Evolutionary conservation across 1,140 invertebrate species (phyloP), one percentile per base, ranked within the genome.

Genomic region (Branchinecta lynchi): DNA sequence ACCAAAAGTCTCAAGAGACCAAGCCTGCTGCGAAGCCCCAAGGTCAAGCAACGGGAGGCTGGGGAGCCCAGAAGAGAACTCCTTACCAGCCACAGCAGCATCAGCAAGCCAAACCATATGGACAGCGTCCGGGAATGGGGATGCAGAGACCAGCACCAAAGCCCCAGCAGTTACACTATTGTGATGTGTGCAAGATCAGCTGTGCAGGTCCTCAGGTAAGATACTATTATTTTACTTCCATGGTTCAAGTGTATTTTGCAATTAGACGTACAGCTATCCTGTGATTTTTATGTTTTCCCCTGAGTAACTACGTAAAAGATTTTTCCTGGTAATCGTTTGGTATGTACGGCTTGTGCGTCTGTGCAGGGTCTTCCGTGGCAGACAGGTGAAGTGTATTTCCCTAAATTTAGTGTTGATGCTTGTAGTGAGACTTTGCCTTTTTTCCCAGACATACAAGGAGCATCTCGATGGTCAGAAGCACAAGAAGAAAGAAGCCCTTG

Each of bases 391-490:
- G n/a, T n/a, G n/a, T n/a, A n/a, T n/a, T n/a, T n/a, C n/a, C n/a
- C n/a, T n/a, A n/a, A n/a, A n/a, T n/a, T n/a, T n/a, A n/a, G n/a
- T n/a, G n/a, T n/a, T n/a, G n/a, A n/a, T n/a, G n/a, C n/a, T n/a
- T n/a, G n/a, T n/a, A n/a, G n/a, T 32, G 32, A 32, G 5, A 32
- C 32, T 32, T 73, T 72, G 68, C 69, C 65, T 69, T 71, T 46
- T 72, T 72, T 74, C 71, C 7, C 78, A 93, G 84, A 96, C 95
- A 0, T 98, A 97, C 79, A 86, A 93, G 69, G 96, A 98, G 78
- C 96, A 98, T 84, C 81, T 98, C 72, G 94, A 96, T 78, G 96
- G 96, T 0, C 93, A 97, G 79, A 96, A 96, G 77, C 96, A 99
- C 79, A 98, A 98, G 81, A 98, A 98, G 82, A 96, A 96, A 77